Percentiles rank a stretch among this genome's conserved stretches.
These are phyloP conservation scores for Paraplagusia blochii DNA, from an alignment of 2,113 vertebrate genomes.

Conservation along the genomic window DNA sequence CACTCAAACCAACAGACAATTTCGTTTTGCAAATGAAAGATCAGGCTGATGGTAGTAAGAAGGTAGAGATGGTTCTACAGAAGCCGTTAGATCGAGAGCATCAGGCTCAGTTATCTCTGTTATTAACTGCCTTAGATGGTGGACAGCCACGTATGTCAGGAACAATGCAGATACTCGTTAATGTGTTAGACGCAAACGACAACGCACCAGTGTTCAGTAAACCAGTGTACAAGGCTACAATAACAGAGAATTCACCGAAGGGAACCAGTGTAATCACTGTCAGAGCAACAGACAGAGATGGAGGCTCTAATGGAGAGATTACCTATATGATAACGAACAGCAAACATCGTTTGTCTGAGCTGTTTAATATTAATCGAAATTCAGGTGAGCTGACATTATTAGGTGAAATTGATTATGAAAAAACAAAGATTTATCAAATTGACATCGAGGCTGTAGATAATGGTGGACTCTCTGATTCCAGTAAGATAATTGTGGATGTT, in stretches of 20 bases:
- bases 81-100: too few species aligned
- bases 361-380: constrained; percentile 65
- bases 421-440: constrained; percentile 56
- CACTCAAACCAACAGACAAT: constrained; percentile 6
- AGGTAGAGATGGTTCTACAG: constrained; percentile 58
- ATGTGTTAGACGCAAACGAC: constrained; percentile 56
- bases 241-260: constrained; percentile 62
- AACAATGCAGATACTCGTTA: constrained; percentile 43
- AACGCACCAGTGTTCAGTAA: constrained; percentile 68
- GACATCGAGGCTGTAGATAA: constrained; percentile 71
- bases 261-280: constrained; percentile 57
- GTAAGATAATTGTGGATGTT: constrained; percentile 70
- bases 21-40: constrained; percentile 25
- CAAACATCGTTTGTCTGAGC: constrained; percentile 28
- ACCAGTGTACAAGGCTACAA: constrained; percentile 52
- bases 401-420: constrained; percentile 74
- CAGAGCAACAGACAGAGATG: constrained; percentile 75
- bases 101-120: too few species aligned
- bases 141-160: constrained; percentile 51
- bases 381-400: constrained; percentile 64
- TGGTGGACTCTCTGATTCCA: constrained; percentile 59
- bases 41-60: constrained; percentile 23
- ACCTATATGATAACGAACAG: constrained; percentile 68
- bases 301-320: constrained; percentile 70
- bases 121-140: constrained; percentile 54